A percentile compares a stretch with the other conserved stretches of the same genome.
Conservation (phyloP, 2,113 vertebrate genomes). For the Engystomops pustulosus region DNA sequence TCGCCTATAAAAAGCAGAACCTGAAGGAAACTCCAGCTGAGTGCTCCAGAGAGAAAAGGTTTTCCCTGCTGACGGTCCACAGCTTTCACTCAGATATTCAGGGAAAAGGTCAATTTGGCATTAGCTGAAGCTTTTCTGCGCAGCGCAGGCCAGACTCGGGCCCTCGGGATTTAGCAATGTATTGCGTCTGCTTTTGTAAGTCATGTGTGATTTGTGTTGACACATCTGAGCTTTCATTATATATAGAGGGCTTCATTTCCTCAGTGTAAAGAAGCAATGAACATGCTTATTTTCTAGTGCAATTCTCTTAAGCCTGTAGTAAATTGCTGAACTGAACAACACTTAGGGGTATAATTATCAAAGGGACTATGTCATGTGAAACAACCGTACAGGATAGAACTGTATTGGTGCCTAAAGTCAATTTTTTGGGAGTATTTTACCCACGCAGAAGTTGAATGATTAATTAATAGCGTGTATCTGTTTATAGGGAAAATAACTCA, state of each 20-base stretch:
- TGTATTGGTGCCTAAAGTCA: neutral
- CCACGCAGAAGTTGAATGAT: neutral
- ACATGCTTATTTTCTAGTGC: neutral
- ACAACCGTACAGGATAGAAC: neutral
- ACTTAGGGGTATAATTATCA: neutral
- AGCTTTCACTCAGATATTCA: conserved; percentile 40
- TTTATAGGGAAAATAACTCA: neutral
- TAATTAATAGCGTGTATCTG: neutral
- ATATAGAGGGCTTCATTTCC: conserved; percentile 10
- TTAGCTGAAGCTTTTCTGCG: conserved; percentile 19
- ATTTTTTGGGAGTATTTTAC: neutral
- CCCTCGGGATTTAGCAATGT: conserved; percentile 30
- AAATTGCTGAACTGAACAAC: neutral
- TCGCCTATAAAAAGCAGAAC: conserved; percentile 27
- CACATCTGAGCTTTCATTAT: conserved; percentile 43
- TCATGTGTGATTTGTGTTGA: conserved; percentile 49
- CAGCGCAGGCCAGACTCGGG: conserved; percentile 15
- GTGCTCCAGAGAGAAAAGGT: conserved; percentile 26
- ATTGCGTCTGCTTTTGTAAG: conserved; percentile 29
- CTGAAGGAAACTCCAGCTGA: conserved; percentile 41
- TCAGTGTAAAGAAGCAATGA: conserved; percentile 27
- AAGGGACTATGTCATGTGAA: neutral
- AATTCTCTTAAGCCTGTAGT: neutral
- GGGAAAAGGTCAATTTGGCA: conserved; percentile 50
- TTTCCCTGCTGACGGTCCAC: neutral